phyloP scores from a whole-genome alignment of 2,888 invertebrate genomes.

The Hypomecis atomaria region DNA sequence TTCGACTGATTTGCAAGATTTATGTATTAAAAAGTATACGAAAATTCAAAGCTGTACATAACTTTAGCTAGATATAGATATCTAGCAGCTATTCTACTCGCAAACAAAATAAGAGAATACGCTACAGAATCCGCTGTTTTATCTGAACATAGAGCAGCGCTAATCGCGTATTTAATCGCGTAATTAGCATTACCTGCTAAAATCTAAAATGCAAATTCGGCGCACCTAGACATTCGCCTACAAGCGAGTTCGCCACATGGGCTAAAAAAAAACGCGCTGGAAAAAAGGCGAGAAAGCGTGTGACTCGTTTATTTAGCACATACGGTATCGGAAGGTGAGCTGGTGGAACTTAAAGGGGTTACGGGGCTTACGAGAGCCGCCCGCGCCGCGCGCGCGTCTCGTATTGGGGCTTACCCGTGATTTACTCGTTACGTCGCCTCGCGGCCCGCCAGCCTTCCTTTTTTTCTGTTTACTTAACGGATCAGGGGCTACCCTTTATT shows the following conservation, averaged over 20 bases:
- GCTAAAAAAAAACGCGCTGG: conserved; percentile 43
- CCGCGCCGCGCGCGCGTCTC: conserved; percentile 65
- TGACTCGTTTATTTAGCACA: conserved; percentile 64
- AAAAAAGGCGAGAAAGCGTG: conserved; percentile 50
- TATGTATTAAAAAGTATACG: not conserved
- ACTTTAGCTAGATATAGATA: no score
- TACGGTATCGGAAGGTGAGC: conserved; percentile 66
- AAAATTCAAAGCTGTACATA: no score
- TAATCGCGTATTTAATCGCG: conserved; percentile 20
- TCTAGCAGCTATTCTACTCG: not conserved
- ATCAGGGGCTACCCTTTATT: conserved; percentile 83
- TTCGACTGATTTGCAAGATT: conserved; percentile 7
- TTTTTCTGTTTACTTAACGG: conserved; percentile 83
- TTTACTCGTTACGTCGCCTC: conserved; percentile 77
- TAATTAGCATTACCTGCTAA: conserved; percentile 21
- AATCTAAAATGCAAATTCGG: conserved; percentile 31
- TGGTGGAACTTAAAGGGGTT: conserved; percentile 69
- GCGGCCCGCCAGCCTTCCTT: conserved; percentile 65
- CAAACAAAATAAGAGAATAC: not conserved
- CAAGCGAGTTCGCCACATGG: conserved; percentile 32
- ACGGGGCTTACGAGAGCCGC: conserved; percentile 65
- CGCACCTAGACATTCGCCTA: conserved; percentile 23
- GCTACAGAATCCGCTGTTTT: not conserved
- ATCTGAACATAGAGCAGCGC: conserved; percentile 2
- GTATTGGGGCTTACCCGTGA: conserved; percentile 79